A percentile compares a stretch with the other conserved stretches of the same genome.
Conservation (phyloP, 2,888 invertebrate genomes). For the Eupithecia subfuscata region DNA sequence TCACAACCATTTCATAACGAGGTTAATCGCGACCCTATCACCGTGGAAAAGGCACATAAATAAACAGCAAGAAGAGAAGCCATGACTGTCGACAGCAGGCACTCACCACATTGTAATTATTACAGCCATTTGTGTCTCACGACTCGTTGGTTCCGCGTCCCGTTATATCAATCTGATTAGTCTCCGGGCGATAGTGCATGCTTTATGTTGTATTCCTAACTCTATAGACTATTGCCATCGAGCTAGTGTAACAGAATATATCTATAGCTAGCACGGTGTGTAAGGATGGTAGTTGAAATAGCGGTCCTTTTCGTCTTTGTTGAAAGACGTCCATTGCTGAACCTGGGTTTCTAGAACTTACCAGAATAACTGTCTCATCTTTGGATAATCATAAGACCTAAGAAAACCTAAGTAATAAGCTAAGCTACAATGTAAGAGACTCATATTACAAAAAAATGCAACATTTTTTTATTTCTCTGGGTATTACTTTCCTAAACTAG, state of each 20-base stretch:
- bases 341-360: too few species aligned
- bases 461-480: too few species aligned
- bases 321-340: too few species aligned
- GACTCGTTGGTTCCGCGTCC: constrained; percentile 29
- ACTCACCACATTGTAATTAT: constrained; percentile 33
- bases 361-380: too few species aligned
- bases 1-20: not conserved
- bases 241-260: not conserved
- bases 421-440: too few species aligned
- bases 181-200: constrained; percentile 39
- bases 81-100: constrained; percentile 28
- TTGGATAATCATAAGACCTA: too few species aligned
- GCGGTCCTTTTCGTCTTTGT: too few species aligned
- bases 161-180: constrained; percentile 44
- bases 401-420: too few species aligned
- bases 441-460: too few species aligned
- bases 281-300: not conserved
- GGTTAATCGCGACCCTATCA: not conserved
- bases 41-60: constrained; percentile 12
- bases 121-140: constrained; percentile 28
- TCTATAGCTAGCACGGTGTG: not conserved
- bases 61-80: constrained; percentile 18
- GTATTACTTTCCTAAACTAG: too few species aligned
- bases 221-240: constrained; percentile 18
- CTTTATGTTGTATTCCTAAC: constrained; percentile 40